Evolutionary conservation across 2,888 invertebrate species (phyloP).

Genomic region (Ligdia adustata): DNA sequence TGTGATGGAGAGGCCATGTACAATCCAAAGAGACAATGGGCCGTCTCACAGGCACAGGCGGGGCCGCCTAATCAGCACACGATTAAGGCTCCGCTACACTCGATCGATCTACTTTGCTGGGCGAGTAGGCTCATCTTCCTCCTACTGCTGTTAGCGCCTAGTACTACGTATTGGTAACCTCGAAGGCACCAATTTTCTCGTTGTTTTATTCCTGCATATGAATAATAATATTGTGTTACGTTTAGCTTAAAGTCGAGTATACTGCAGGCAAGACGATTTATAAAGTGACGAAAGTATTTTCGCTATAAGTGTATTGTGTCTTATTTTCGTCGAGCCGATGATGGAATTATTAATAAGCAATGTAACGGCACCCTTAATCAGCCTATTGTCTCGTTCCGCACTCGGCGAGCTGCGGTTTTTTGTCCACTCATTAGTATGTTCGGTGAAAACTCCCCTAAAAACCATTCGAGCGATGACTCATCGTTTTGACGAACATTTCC

Average conservation of each 20-base stretch:
- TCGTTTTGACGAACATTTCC: constrained; percentile 28
- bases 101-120: not conserved
- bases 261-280: too few relatives aligned
- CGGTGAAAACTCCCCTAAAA: constrained; percentile 65
- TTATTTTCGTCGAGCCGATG: too few relatives aligned
- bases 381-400: constrained; percentile 47
- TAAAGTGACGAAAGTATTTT: too few relatives aligned
- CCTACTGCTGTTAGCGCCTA: too few relatives aligned
- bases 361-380: constrained; percentile 43
- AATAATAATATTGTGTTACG: too few relatives aligned
- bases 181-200: too few relatives aligned
- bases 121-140: too few relatives aligned
- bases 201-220: too few relatives aligned
- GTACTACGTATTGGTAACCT: too few relatives aligned
- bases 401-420: constrained; percentile 53
- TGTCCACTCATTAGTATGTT: constrained; percentile 52
- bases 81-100: not conserved
- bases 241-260: too few relatives aligned
- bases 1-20: constrained; percentile 20
- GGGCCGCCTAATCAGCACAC: constrained; percentile 44
- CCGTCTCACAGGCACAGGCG: constrained; percentile 35
- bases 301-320: too few relatives aligned
- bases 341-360: too few relatives aligned
- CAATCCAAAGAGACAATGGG: constrained; percentile 32
- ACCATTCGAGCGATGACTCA: constrained; percentile 38